Evolutionary conservation across 2,797 vertebrate genomes (phyloP).

Genomic region (Spinibarbus caldwelli): DNA sequence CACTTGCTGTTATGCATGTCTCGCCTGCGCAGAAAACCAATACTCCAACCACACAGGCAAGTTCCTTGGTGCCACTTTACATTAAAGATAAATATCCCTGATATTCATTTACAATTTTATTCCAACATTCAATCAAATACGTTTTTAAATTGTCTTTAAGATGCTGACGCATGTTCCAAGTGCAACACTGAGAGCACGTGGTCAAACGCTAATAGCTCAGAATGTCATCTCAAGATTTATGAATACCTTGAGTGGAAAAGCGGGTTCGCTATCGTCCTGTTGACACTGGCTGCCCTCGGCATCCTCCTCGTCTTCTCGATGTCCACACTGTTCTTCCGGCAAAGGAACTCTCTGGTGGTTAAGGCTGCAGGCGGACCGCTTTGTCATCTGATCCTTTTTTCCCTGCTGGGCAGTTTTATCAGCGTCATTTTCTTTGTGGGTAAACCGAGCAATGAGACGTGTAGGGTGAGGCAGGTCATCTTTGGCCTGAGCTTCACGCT

Average conservation of each 20-base stretch:
- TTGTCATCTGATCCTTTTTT: conserved; percentile 84
- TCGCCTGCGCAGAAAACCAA: conserved; percentile 85
- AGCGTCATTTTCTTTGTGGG: conserved; percentile 85
- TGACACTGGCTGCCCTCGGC: conserved; percentile 77
- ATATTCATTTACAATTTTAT: neutral
- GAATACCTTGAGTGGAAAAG: conserved; percentile 82
- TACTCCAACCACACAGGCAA: conserved; percentile 84
- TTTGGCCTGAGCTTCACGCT: conserved; percentile 88
- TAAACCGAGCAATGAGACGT: conserved; percentile 76
- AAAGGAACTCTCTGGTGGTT: conserved; percentile 82
- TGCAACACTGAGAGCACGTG: conserved; percentile 81
- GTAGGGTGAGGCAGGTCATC: conserved; percentile 83
- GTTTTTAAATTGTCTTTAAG: conserved; percentile 67
- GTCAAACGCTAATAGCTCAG: conserved; percentile 78
- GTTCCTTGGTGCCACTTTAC: neutral
- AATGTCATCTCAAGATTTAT: conserved; percentile 76
- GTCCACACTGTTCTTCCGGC: conserved; percentile 81
- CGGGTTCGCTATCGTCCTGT: conserved; percentile 81
- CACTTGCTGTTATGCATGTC: conserved; percentile 88
- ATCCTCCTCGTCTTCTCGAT: conserved; percentile 77
- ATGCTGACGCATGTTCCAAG: conserved; percentile 83
- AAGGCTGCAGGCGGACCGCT: conserved; percentile 84
- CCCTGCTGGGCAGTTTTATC: conserved; percentile 83
- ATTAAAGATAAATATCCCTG: neutral
- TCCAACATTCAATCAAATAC: neutral